Evolutionary conservation across 2,113 vertebrate genomes (phyloP).

Genomic region (Tetraodon nigroviridis): DNA sequence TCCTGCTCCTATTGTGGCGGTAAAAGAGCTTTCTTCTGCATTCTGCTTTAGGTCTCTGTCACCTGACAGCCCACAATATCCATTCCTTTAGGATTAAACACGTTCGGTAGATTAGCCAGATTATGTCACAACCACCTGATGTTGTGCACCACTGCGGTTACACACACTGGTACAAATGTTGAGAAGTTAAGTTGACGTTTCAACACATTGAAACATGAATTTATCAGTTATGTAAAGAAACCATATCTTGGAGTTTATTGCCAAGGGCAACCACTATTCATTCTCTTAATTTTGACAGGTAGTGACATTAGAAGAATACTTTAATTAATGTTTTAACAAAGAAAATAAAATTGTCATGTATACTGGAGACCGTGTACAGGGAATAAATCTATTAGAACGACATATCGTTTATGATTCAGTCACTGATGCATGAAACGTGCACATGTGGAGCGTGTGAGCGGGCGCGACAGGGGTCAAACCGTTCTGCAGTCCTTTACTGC

Average conservation of each 20-base stretch:
- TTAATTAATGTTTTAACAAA: neutral
- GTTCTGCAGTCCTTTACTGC: conserved; percentile 53
- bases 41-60: neutral
- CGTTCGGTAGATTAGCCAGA: no score
- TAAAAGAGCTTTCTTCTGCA: conserved; percentile 65
- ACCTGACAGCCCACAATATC: neutral
- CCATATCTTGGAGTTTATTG: neutral
- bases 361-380: no score
- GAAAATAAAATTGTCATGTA: no score
- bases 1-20: conserved; percentile 87
- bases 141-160: no score
- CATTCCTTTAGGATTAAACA: no score
- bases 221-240: neutral
- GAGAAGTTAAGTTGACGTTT: neutral
- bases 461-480: neutral
- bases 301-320: neutral
- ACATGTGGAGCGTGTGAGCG: neutral
- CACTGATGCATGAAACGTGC: neutral
- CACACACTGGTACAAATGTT: neutral
- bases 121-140: no score
- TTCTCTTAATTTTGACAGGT: neutral
- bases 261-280: neutral
- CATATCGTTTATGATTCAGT: no score
- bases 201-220: neutral
- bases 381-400: neutral